Conservation (phyloP, 2,888 invertebrate genomes). For the Falcaria lacertinaria region DNA sequence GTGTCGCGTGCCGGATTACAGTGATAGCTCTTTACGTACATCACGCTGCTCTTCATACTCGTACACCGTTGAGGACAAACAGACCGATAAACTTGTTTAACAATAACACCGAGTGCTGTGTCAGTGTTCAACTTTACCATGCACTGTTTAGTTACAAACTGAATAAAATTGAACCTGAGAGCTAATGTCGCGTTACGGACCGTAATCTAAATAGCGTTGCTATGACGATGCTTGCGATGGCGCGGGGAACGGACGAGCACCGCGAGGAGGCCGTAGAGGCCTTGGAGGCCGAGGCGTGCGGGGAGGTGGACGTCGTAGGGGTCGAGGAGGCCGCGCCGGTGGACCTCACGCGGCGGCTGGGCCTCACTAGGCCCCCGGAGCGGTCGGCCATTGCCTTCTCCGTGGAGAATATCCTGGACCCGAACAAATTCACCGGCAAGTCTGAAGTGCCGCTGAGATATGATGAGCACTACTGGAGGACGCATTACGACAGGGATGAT, state of each 20-base stretch:
- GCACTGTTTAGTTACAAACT: background rate
- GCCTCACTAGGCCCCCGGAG: slow-evolving; percentile 80
- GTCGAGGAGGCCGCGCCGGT: slow-evolving; percentile 72
- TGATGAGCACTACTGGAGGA: slow-evolving; percentile 79
- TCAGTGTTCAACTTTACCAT: slow-evolving; percentile 17
- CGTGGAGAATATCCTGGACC: slow-evolving; percentile 94
- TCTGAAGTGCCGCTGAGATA: slow-evolving; percentile 75
- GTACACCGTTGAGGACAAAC: slow-evolving; percentile 9
- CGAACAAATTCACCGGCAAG: slow-evolving; percentile 92
- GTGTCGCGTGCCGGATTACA: slow-evolving; percentile 37
- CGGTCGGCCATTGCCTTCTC: slow-evolving; percentile 86
- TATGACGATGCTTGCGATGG: slow-evolving; percentile 79
- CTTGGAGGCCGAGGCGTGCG: slow-evolving; percentile 55
- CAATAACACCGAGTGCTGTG: slow-evolving; percentile 27
- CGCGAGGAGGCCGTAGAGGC: slow-evolving; percentile 53
- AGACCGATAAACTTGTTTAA: background rate
- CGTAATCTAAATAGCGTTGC: slow-evolving; percentile 48
- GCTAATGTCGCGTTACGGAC: slow-evolving; percentile 4
- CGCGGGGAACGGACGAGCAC: slow-evolving; percentile 68
- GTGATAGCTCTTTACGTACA: slow-evolving; percentile 24
- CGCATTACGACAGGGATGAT: slow-evolving; percentile 78
- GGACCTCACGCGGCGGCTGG: slow-evolving; percentile 71
- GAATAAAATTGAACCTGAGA: background rate
- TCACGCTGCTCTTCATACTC: background rate
- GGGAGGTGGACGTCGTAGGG: slow-evolving; percentile 72